A percentile compares a stretch with the other conserved stretches of the same genome.
Conservation (phyloP, 1,140 invertebrate species). For the Pentalonia nigronervosa region DNA sequence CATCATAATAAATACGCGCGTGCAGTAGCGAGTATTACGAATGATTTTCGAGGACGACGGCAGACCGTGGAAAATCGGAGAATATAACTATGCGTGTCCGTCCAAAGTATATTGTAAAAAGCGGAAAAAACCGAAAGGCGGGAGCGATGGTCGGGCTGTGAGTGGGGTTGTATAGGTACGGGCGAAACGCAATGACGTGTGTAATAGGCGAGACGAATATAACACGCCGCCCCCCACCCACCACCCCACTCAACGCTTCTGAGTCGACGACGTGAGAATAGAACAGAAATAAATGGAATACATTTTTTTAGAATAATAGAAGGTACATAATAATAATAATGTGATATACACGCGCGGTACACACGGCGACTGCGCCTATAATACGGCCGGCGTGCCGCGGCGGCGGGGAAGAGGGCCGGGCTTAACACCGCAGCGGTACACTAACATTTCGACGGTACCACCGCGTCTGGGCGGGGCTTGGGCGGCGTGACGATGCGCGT, state of each 20-base stretch:
- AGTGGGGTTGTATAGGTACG: neutral
- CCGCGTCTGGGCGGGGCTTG: slow-evolving; percentile 25
- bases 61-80: slow-evolving; percentile 24
- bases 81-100: slow-evolving; percentile 14
- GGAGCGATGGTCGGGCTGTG: neutral
- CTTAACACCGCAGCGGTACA: neutral
- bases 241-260: neutral
- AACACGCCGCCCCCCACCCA: neutral
- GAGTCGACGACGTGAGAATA: slow-evolving; percentile 16
- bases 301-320: slow-evolving; percentile 25
- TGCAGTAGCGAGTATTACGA: slow-evolving; percentile 5
- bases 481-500: slow-evolving; percentile 4
- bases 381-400: neutral
- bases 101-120: neutral
- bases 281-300: slow-evolving; percentile 43
- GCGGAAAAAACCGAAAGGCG: neutral
- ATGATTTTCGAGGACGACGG: neutral
- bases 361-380: neutral
- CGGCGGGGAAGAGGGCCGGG: slow-evolving; percentile 18
- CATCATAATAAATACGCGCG: neutral
- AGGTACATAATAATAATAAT: neutral
- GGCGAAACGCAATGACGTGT: slow-evolving; percentile 9
- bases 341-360: neutral
- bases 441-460: neutral
- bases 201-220: slow-evolving; percentile 32